Percentiles rank a stretch among this genome's conserved stretches.
Conservation (phyloP, 2,113 vertebrate genomes). For the Amphiprion percula region DNA sequence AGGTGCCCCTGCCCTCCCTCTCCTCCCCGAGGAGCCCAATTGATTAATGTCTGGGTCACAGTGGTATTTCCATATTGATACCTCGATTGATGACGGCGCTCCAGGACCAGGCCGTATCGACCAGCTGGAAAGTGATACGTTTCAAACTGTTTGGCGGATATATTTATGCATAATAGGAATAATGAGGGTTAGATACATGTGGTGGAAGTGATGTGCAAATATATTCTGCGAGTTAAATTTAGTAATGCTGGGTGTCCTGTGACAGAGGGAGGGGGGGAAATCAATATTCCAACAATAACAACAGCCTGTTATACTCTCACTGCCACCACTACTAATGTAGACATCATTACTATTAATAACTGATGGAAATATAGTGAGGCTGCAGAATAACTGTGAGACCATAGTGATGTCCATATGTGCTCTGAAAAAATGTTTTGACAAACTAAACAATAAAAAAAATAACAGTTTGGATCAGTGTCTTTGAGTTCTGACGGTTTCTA, state of each 20-base stretch:
- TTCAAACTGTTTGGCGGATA: constrained; percentile 58
- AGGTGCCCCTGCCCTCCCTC: constrained; percentile 61
- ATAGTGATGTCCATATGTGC: background rate
- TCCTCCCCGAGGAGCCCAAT: constrained; percentile 77
- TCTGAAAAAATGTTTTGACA: background rate
- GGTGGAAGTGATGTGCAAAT: constrained; percentile 12
- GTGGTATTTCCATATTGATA: constrained; percentile 87
- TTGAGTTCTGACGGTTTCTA: no score
- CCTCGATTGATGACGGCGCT: constrained; percentile 84
- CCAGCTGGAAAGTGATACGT: constrained; percentile 74
- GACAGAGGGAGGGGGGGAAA: background rate
- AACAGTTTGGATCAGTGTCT: no score
- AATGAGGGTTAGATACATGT: constrained; percentile 22
- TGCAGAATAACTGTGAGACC: background rate
- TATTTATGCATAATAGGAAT: constrained; percentile 50
- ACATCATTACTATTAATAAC: background rate
- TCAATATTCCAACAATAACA: constrained; percentile 38
- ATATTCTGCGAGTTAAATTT: background rate
- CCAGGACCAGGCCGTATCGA: constrained; percentile 82
- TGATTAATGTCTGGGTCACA: constrained; percentile 85
- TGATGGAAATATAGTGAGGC: background rate
- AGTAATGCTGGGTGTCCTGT: background rate
- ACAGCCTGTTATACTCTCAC: constrained; percentile 14
- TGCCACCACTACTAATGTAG: background rate
- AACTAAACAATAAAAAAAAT: no score